A percentile compares a stretch with the other conserved stretches of the same genome.
Conservation (phyloP, 2,113 vertebrate genomes). For the Gymnorhina tibicen region DNA sequence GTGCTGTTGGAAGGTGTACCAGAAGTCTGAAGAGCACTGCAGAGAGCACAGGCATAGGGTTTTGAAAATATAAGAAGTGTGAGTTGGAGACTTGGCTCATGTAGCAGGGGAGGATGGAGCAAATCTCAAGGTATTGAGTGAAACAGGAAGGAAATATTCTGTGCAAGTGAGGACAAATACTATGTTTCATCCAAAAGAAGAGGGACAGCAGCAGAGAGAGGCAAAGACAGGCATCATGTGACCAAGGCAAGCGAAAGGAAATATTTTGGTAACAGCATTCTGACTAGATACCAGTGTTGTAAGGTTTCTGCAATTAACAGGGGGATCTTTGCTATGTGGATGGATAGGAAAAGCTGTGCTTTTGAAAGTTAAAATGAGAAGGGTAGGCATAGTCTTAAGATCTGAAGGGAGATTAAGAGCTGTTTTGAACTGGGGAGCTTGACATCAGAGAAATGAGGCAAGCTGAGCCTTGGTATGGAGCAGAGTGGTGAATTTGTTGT, state of each 20-base stretch:
- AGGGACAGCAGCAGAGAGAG: not conserved
- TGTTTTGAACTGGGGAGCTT: not conserved
- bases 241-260: not conserved
- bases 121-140: not conserved
- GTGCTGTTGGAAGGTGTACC: not conserved
- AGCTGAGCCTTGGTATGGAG: not conserved
- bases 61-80: not conserved
- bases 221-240: not conserved
- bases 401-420: not conserved
- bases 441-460: not conserved
- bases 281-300: not conserved
- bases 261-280: not conserved
- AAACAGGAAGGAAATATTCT: not conserved
- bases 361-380: not conserved
- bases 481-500: not conserved
- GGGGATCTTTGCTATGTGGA: not conserved
- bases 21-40: not conserved
- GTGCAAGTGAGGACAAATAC: not conserved
- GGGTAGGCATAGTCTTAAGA: not conserved
- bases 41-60: not conserved
- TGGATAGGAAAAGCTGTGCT: not conserved
- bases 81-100: not conserved
- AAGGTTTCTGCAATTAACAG: not conserved
- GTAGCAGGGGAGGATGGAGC: not conserved
- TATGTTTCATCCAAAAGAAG: not conserved